These are phyloP conservation scores for Ptychobarbus kaznakovi DNA, from an alignment of 2,797 vertebrate species.

Conservation along the genomic window DNA sequence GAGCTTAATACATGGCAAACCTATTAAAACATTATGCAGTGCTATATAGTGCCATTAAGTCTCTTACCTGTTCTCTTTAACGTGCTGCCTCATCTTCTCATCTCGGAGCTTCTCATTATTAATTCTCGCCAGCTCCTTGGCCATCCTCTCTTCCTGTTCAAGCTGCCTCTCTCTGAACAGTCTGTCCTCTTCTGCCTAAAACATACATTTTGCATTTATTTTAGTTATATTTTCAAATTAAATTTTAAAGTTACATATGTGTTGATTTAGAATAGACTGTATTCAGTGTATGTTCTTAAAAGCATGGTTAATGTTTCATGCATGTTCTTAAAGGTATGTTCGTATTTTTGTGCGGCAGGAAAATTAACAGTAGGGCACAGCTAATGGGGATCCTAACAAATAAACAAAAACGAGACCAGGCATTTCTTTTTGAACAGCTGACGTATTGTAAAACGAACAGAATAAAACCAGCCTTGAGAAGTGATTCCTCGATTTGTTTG, in stretches of 20 bases:
- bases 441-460: neutral
- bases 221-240: neutral
- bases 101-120: conserved; percentile 79
- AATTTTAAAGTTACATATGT: neutral
- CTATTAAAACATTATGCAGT: neutral
- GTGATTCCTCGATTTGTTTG: conserved; percentile 76
- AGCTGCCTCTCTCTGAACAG: conserved; percentile 70
- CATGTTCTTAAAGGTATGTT: neutral
- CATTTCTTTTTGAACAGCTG: neutral
- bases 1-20: neutral
- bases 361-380: neutral
- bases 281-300: neutral
- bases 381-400: neutral
- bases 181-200: conserved; percentile 82
- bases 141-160: conserved; percentile 86
- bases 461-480: conserved; percentile 71
- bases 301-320: neutral
- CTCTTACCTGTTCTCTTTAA: conserved; percentile 89
- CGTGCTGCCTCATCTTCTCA: conserved; percentile 87
- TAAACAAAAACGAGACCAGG: neutral
- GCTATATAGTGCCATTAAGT: conserved; percentile 16
- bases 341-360: neutral
- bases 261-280: neutral
- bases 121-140: conserved; percentile 83
- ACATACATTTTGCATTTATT: neutral